Conservation (phyloP, 2,113 vertebrate genomes). For the Hypanus sabinus region DNA sequence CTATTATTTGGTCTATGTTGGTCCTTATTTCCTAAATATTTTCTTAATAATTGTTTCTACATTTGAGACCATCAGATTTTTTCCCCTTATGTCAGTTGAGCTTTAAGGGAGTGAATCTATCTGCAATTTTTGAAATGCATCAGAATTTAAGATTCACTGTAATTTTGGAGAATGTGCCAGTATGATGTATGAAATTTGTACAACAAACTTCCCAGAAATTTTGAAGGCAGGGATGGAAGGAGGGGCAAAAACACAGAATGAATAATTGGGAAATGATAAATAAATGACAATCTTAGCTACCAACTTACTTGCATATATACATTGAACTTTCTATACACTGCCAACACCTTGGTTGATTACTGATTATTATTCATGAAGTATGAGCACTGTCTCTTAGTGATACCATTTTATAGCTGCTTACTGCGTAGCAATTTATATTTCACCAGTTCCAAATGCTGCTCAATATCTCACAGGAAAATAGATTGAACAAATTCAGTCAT, state of each 20-base stretch:
- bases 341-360: neutral
- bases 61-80: neutral
- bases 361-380: neutral
- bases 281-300: neutral
- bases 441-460: neutral
- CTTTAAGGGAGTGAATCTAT: neutral
- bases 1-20: neutral
- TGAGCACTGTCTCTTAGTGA: neutral
- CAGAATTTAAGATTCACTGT: neutral
- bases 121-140: neutral
- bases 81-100: neutral
- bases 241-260: neutral
- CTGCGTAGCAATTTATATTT: neutral
- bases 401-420: neutral
- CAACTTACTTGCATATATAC: neutral
- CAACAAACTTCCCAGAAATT: neutral
- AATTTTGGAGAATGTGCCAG: neutral
- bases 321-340: neutral
- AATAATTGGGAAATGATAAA: neutral
- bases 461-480: neutral
- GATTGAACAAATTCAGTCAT: neutral
- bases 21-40: neutral
- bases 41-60: neutral
- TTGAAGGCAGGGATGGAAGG: neutral
- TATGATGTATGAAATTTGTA: neutral